These are phyloP conservation scores for Leuciscus idus DNA, from an alignment of 2,113 vertebrate genomes.

Conservation along the genomic window DNA sequence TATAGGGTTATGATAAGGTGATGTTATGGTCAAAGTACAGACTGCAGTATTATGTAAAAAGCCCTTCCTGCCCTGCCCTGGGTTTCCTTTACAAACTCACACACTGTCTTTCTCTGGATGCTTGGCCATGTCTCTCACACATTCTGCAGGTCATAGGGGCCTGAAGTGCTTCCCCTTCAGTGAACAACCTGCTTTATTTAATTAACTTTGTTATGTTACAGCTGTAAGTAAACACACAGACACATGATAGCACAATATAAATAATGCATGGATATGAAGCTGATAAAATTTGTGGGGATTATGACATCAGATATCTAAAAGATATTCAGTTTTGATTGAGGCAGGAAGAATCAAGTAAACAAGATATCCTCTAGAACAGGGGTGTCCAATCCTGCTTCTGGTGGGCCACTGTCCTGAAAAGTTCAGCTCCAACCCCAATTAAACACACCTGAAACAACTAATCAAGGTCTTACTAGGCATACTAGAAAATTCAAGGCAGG, in stretches of 20 bases:
- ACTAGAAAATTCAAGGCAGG: too few relatives aligned
- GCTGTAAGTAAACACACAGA: too few relatives aligned
- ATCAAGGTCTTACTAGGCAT: too few relatives aligned
- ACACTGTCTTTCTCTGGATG: neutral
- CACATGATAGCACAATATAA: too few relatives aligned
- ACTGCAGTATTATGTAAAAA: conserved; percentile 47
- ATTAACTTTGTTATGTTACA: too few relatives aligned
- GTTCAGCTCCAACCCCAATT: too few relatives aligned
- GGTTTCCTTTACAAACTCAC: conserved; percentile 47
- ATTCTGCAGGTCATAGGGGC: neutral
- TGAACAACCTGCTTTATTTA: too few relatives aligned
- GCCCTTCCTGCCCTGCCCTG: conserved; percentile 31
- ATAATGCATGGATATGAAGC: too few relatives aligned
- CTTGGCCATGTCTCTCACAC: conserved; percentile 24
- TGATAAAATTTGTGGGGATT: too few relatives aligned
- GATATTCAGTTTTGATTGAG: neutral
- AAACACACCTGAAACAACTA: too few relatives aligned
- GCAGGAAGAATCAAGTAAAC: neutral
- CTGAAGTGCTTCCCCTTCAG: neutral
- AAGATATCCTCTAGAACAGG: neutral
- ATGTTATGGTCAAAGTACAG: conserved; percentile 66
- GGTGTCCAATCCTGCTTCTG: too few relatives aligned
- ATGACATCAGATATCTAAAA: neutral
- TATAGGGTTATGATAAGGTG: conserved; percentile 71
- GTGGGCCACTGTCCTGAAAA: too few relatives aligned